Base-by-base conservation (phyloP, 2,888 invertebrate species). In the Deilephila elpenor region DNA sequence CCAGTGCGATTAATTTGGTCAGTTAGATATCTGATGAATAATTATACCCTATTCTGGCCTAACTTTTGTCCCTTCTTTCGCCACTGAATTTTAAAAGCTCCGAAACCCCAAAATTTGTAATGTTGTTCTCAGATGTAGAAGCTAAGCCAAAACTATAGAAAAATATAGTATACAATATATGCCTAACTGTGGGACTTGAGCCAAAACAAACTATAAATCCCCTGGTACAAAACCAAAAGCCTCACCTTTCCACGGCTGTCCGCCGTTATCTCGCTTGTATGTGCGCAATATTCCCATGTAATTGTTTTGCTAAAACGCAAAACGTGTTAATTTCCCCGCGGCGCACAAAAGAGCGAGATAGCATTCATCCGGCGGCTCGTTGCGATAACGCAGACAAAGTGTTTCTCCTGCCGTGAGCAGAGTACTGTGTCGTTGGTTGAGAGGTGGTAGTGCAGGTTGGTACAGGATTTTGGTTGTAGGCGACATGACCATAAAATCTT, bases 321-420 rank as follows among this genome's bases (percentile, higher is more conserved):
- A 76, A 74, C 78, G 78, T 78, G 78, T 78, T 78, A 78, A 78
- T 78, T 78, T 78, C 74, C 73, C 75, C 72, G 61, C 59, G 76
- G 51, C 37, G 59, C 59, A 77, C 77, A 77, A 77, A 76, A 78
- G 76, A 76, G 72, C 59, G 76, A 75, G 78, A 78, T 78, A 78
- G 76, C 74, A 76, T 78, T 76, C 75, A 78, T 74, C 67, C 73
- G 74, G 53, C 72, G 71, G 61, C 34, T 62, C 61, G 73, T 73
- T 72, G 74, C 74, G 78, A 78, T 78, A 78, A 74, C 75, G 75
- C 74, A 74, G 78, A 78, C 78, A 78, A 78, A 78, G 78, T 78
- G 78, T 73, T 76, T 71, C 77, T 70, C 75, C 75, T 74, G 75
- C 74, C 67, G 62, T 70, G 75, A 34, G 53, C 60, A 61, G 14